phyloP scores from a whole-genome alignment of 1,140 invertebrate genomes.

The Scaptomyza pallida region DNA sequence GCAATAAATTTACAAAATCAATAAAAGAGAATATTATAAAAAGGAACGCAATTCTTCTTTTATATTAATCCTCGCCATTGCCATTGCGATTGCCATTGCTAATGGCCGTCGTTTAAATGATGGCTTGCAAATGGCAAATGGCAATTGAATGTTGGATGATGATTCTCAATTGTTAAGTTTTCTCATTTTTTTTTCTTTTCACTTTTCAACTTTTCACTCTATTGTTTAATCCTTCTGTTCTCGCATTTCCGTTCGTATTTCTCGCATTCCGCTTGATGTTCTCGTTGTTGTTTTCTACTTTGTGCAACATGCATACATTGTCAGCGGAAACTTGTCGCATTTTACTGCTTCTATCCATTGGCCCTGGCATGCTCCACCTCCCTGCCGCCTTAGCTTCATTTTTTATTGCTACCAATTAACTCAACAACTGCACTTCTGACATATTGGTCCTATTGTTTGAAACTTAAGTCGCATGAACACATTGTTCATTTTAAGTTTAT shows the following conservation, averaged over 20 bases:
- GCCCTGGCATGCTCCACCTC: background rate
- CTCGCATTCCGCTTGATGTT: slow-evolving; percentile 20
- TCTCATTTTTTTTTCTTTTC: no score
- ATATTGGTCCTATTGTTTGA: slow-evolving; percentile 58
- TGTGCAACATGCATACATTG: slow-evolving; percentile 54
- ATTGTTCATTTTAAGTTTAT: slow-evolving; percentile 37
- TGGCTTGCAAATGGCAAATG: slow-evolving; percentile 8
- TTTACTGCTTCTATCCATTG: slow-evolving; percentile 7
- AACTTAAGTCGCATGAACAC: slow-evolving; percentile 55
- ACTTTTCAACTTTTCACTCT: slow-evolving; percentile 4
- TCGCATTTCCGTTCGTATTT: background rate
- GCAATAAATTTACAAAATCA: slow-evolving; percentile 33
- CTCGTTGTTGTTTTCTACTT: slow-evolving; percentile 57
- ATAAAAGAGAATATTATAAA: slow-evolving; percentile 66
- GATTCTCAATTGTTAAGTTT: background rate
- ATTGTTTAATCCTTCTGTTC: slow-evolving; percentile 45
- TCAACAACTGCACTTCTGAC: slow-evolving; percentile 35
- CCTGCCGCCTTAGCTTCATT: background rate
- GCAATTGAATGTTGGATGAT: background rate
- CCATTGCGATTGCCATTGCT: slow-evolving; percentile 17
- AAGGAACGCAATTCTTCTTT: slow-evolving; percentile 12
- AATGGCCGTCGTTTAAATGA: slow-evolving; percentile 27
- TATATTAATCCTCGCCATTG: background rate
- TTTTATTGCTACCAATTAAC: slow-evolving; percentile 16
- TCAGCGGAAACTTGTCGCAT: slow-evolving; percentile 59